Conservation (phyloP, 1,140 invertebrate species). For the Coboldia fuscipes region DNA sequence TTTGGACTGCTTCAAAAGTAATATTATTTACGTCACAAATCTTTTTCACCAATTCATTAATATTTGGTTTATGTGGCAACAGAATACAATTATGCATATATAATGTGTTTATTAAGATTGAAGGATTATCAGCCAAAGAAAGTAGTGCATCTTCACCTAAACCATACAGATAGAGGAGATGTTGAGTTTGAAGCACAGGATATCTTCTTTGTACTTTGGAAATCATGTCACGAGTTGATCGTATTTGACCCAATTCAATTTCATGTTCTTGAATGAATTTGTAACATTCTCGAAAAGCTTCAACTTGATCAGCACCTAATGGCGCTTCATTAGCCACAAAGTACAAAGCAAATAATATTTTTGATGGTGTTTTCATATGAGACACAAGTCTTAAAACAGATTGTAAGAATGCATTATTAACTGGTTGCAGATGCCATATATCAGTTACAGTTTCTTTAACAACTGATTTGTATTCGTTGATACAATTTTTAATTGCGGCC, state of each 20-base stretch:
- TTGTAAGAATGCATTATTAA: slow-evolving; percentile 19
- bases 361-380: slow-evolving; percentile 11
- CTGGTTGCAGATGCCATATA: slow-evolving; percentile 15
- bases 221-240: slow-evolving; percentile 22
- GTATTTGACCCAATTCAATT: slow-evolving; percentile 20
- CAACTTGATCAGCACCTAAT: slow-evolving; percentile 31
- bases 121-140: slow-evolving; percentile 25
- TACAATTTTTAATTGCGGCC: slow-evolving; percentile 19
- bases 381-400: slow-evolving; percentile 11
- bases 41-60: slow-evolving; percentile 28
- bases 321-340: slow-evolving; percentile 15
- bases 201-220: slow-evolving; percentile 28
- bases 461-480: slow-evolving; percentile 14
- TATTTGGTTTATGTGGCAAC: slow-evolving; percentile 25
- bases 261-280: slow-evolving; percentile 25
- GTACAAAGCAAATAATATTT: slow-evolving; percentile 15
- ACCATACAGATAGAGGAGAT: slow-evolving; percentile 28
- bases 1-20: too few species aligned
- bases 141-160: slow-evolving; percentile 29
- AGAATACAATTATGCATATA: slow-evolving; percentile 28
- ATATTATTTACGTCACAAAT: too few species aligned
- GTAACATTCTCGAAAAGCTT: slow-evolving; percentile 30
- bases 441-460: slow-evolving; percentile 9
- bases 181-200: slow-evolving; percentile 28
- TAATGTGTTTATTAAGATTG: slow-evolving; percentile 26